These are phyloP conservation scores for Oegoconia quadripuncta DNA, from an alignment of 2,888 invertebrate species.

Conservation along the genomic window DNA sequence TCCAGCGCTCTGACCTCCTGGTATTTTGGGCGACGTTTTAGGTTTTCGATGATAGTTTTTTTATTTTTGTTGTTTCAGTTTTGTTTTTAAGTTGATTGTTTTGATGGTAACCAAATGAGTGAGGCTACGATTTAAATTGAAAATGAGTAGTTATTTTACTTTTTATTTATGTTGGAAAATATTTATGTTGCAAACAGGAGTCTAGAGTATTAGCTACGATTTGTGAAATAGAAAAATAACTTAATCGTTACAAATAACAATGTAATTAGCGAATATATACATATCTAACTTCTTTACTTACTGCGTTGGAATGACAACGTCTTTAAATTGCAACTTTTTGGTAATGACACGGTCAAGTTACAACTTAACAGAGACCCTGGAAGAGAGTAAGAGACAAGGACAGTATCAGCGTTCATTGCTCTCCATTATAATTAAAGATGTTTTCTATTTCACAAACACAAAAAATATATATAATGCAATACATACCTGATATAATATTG, in stretches of 20 bases:
- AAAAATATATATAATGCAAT: not conserved
- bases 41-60: slow-evolving; percentile 15
- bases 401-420: too few species aligned
- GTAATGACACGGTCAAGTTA: too few species aligned
- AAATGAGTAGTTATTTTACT: not conserved
- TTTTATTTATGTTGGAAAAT: not conserved
- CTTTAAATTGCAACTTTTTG: too few species aligned
- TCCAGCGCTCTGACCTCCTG: slow-evolving; percentile 32
- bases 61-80: slow-evolving; percentile 11
- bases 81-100: not conserved
- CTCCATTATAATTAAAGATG: too few species aligned
- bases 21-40: slow-evolving; percentile 25
- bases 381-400: too few species aligned
- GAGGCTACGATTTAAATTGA: not conserved
- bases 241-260: not conserved
- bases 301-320: too few species aligned
- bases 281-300: too few species aligned
- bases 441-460: not conserved
- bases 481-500: not conserved
- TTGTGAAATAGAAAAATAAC: not conserved
- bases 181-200: slow-evolving; percentile 1
- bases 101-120: not conserved
- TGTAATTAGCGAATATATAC: too few species aligned
- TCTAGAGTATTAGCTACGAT: not conserved
- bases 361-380: too few species aligned